These are phyloP conservation scores for Piscicola geometra DNA, from an alignment of 2,888 invertebrate genomes.

Conservation along the genomic window DNA sequence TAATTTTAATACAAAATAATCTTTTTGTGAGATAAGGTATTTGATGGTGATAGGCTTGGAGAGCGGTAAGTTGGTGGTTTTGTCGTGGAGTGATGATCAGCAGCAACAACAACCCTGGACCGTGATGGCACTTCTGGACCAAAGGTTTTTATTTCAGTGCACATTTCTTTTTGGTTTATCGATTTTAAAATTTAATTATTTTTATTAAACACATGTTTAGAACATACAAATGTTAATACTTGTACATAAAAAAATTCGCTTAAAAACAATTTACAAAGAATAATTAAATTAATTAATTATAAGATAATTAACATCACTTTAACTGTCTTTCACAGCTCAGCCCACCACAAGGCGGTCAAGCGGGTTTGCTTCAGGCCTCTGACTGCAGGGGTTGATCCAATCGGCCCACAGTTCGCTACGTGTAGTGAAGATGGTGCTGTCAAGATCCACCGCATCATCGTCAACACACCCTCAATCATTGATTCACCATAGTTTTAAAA, in stretches of 20 bases:
- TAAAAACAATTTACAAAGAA: too few species aligned
- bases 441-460: slow-evolving; percentile 44
- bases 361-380: slow-evolving; percentile 51
- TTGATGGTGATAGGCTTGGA: neutral
- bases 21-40: too few species aligned
- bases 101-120: neutral
- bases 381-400: slow-evolving; percentile 34
- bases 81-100: neutral
- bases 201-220: too few species aligned
- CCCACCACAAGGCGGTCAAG: slow-evolving; percentile 54
- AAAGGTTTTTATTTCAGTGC: neutral
- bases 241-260: neutral
- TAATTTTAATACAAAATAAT: too few species aligned
- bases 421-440: slow-evolving; percentile 51
- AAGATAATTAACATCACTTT: too few species aligned
- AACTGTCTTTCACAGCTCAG: slow-evolving; percentile 47
- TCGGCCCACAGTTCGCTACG: slow-evolving; percentile 49
- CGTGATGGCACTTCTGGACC: too few species aligned
- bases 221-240: too few species aligned
- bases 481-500: too few species aligned
- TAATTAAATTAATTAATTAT: too few species aligned
- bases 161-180: too few species aligned
- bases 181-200: too few species aligned
- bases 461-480: too few species aligned
- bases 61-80: neutral